Conservation (phyloP, 2,797 vertebrate species). For the Myotis planiceps region DNA sequence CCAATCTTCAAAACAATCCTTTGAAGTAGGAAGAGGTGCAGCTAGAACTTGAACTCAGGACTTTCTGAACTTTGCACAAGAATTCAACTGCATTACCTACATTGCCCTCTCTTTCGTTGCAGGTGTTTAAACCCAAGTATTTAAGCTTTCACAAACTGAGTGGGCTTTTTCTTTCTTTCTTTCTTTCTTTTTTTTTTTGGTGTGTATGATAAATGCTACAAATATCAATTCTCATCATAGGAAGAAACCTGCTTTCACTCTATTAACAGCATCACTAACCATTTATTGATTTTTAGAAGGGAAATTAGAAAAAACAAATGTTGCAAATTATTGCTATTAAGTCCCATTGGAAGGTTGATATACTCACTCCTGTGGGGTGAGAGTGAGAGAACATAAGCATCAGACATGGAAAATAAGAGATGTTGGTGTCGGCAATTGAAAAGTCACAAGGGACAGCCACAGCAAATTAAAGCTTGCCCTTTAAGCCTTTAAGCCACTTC, state of each 20-base stretch:
- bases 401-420: not conserved
- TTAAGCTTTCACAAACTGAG: not conserved
- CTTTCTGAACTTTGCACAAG: not conserved
- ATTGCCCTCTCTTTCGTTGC: not conserved
- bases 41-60: not conserved
- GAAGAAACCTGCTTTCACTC: slow-evolving; percentile 66
- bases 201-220: slow-evolving; percentile 17
- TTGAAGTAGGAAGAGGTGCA: not conserved
- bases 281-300: slow-evolving; percentile 72
- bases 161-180: not conserved
- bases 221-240: slow-evolving; percentile 63
- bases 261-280: slow-evolving; percentile 70
- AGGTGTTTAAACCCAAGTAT: not conserved
- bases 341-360: slow-evolving; percentile 6
- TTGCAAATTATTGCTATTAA: slow-evolving; percentile 64
- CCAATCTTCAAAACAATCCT: not conserved
- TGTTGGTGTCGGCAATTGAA: not conserved
- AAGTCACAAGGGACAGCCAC: not conserved
- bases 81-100: not conserved
- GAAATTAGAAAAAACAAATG: slow-evolving; percentile 66
- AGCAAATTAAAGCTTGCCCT: not conserved
- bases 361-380: not conserved
- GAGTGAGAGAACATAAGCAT: not conserved
- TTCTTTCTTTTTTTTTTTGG: not conserved
- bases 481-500: not conserved